Base-by-base conservation (phyloP, 1,140 invertebrate genomes). In the Danaus melanippus region DNA sequence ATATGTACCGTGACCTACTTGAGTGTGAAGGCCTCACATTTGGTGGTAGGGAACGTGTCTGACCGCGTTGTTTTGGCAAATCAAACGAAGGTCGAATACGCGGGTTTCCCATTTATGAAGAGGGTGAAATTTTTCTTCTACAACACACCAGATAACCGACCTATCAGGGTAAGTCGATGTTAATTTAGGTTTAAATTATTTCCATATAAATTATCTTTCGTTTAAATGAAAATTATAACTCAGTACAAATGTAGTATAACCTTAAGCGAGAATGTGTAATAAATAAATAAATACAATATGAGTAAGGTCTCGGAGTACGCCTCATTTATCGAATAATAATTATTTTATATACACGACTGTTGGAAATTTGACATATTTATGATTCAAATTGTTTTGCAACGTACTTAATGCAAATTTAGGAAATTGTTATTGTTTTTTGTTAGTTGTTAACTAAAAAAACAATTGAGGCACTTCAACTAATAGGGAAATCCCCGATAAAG, bases 71-170 rank as follows among this genome's bases (percentile, higher is more conserved):
- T 50, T 0, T 32, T 83, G 8, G 69, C 55, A 0, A 62, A 81
- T 10, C 65, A 76, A 8, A 67, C 67, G 0, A 43, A 39, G 0
- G 64, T 82, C 0, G 48, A 76, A 32, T 85, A 85, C 44, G 82
- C 79, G 45, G 76, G 80, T 0, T 67, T 85, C 42, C 82, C 82
- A 0, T 85, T 85, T 41, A 64, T 78, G 10, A 85, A 85, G 42
- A 63, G 82, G 12, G 76, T 85, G 0, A 85, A 85, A 21, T 50
- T 69, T 8, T 82, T 59, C 45, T 84, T 85, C 39, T 79, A 73
- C 51, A 56, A 69, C 0, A 61, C 60, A 7, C 66, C 71, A 0
- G 64, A 64, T 15, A 74, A 77, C 49, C 66, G 62, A 45, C 61
- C 57, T 8, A 84, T 83, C 43, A 57, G 62, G 58, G 81, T 84